phyloP scores from a whole-genome alignment of 2,113 vertebrate species.

The Cyprichromis sp. region DNA sequence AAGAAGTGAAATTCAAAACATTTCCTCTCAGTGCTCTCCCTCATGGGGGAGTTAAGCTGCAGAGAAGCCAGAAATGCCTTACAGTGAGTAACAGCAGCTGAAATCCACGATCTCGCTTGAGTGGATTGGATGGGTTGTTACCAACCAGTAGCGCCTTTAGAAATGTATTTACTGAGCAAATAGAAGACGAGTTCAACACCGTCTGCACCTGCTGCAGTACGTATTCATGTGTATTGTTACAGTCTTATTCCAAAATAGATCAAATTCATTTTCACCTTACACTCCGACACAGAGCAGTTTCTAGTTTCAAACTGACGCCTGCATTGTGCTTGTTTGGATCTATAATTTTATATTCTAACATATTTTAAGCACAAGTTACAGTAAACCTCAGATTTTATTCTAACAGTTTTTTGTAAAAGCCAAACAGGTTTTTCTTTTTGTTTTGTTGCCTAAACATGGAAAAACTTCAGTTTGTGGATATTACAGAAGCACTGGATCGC shows the following conservation, averaged over 20 bases:
- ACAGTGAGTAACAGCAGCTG: background rate
- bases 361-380: background rate
- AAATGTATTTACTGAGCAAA: background rate
- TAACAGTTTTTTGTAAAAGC: background rate
- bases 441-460: accelerated
- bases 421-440: background rate
- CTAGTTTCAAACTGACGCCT: background rate
- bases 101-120: accelerated
- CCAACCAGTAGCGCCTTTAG: background rate
- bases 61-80: background rate
- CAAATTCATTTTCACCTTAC: background rate
- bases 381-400: background rate
- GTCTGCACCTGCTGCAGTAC: background rate
- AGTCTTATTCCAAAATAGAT: accelerated
- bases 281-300: background rate
- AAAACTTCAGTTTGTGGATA: background rate
- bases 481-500: accelerated
- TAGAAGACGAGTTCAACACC: background rate
- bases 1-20: background rate
- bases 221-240: background rate
- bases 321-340: background rate
- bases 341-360: background rate
- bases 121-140: background rate
- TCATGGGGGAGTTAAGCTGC: background rate
- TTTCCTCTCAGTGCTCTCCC: background rate